Conservation (phyloP, 2,797 vertebrate genomes). For the Eidolon dupreanum region DNA sequence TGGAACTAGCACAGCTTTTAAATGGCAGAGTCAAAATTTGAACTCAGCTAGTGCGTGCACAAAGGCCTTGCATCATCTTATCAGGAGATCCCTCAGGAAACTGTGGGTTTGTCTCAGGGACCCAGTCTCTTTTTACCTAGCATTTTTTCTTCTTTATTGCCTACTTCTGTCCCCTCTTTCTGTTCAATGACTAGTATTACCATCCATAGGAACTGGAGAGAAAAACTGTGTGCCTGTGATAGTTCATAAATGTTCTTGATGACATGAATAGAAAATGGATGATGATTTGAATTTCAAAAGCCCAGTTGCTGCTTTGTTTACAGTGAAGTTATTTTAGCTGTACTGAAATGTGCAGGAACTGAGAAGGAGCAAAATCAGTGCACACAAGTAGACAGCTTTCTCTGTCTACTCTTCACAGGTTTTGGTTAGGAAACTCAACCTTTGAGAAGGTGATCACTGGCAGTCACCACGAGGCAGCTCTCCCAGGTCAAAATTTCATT, state of each 20-base stretch:
- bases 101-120: not conserved
- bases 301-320: not conserved
- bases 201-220: not conserved
- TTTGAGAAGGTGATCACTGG: not conserved
- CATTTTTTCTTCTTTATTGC: not conserved
- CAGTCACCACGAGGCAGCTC: not conserved
- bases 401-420: not conserved
- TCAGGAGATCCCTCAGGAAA: not conserved
- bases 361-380: not conserved
- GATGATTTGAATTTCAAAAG: not conserved
- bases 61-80: not conserved
- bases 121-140: not conserved
- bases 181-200: not conserved
- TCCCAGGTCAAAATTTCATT: not conserved
- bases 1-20: not conserved
- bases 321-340: not conserved
- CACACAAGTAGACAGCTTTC: not conserved
- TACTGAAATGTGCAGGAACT: not conserved
- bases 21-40: not conserved
- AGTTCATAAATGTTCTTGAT: not conserved
- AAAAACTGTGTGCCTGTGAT: not conserved
- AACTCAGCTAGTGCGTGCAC: not conserved
- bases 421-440: not conserved
- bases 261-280: not conserved
- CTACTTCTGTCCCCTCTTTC: not conserved